Conservation (phyloP, 2,888 invertebrate species). For the Lasioglossum malachurum region DNA sequence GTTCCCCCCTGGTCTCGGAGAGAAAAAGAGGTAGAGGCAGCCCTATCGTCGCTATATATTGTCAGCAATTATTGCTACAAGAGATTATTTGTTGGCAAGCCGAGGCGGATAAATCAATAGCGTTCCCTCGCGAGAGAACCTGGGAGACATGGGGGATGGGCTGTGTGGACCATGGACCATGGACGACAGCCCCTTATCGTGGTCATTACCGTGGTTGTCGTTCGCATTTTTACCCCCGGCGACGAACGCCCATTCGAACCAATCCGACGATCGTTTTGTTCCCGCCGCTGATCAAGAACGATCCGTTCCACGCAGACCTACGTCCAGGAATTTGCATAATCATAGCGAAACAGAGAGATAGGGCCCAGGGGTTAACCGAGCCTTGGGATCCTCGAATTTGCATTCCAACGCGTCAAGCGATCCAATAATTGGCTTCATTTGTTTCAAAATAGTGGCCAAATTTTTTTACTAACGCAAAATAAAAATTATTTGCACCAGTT, state of each 20-base stretch:
- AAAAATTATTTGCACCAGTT: too few species aligned
- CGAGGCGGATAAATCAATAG: conserved; percentile 72
- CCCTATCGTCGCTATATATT: conserved; percentile 67
- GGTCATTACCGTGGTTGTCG: conserved; percentile 59
- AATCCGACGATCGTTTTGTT: conserved; percentile 14
- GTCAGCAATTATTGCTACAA: conserved; percentile 75
- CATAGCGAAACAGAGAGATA: not conserved
- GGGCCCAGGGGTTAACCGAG: not conserved
- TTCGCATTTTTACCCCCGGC: conserved; percentile 24
- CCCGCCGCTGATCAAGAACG: conserved; percentile 1
- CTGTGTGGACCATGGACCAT: not conserved
- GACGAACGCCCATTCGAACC: conserved; percentile 41
- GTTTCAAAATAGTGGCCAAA: not conserved
- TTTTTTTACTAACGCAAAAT: too few species aligned
- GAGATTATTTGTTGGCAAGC: conserved; percentile 71
- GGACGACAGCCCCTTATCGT: conserved; percentile 56
- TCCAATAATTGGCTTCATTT: not conserved
- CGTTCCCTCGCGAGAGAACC: conserved; percentile 28
- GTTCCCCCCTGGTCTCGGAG: conserved; percentile 11
- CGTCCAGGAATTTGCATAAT: conserved; percentile 9
- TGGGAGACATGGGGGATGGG: conserved; percentile 39
- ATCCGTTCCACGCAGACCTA: not conserved
- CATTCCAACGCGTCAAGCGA: not conserved
- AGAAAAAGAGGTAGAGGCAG: conserved; percentile 15
- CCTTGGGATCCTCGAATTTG: not conserved